Base-by-base conservation (phyloP, 1,140 invertebrate species). In the Leptopilina boulardi region DNA sequence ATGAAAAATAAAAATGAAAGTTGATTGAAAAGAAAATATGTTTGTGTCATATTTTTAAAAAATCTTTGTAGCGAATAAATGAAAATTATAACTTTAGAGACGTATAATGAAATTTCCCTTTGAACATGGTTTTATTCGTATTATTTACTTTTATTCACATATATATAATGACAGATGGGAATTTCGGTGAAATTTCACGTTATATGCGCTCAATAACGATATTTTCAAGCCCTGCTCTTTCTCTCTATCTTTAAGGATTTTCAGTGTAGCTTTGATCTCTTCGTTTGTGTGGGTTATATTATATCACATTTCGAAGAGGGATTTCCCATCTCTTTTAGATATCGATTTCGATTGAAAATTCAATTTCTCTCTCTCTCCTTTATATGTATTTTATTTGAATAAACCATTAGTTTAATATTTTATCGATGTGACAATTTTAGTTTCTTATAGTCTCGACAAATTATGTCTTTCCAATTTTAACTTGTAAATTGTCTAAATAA, bases 201-300 rank as follows among this genome's bases (percentile, higher is more conserved):
- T 59, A 26, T 59, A n/a, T n/a, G n/a, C n/a, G 56, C 59, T 30
- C 59, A 66, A 66, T 66, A 54, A 54, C 21, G 11, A 66, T 66
- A 30, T 34, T 30, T 66, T 23, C 59, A 13, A n/a, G 4, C 59
- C 21, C 59, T 3, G n/a, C 34, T 6, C 34, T 38, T 9, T 38
- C 15, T 47, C 15, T 66, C 21, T 59, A 9, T 13, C 23, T 66
- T 30, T 66, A 66, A 66, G 59, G 26, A 66, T 66, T 66, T 11
- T 30, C 13, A 66, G 23, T 30, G 23, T 30, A 1, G 13, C 59
- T 66, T 66, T 66, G 59, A 34, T 66, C 59, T 66, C 59, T 66
- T 34, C 59, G 26, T 66, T 23, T 66, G 23, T 66, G 23, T 23
- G 56, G 56, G 21, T 30, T 66, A 66, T 66, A 66, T 66, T 30